Base-by-base conservation (phyloP, 1,140 invertebrate genomes). In the Bombus sibiricus region DNA sequence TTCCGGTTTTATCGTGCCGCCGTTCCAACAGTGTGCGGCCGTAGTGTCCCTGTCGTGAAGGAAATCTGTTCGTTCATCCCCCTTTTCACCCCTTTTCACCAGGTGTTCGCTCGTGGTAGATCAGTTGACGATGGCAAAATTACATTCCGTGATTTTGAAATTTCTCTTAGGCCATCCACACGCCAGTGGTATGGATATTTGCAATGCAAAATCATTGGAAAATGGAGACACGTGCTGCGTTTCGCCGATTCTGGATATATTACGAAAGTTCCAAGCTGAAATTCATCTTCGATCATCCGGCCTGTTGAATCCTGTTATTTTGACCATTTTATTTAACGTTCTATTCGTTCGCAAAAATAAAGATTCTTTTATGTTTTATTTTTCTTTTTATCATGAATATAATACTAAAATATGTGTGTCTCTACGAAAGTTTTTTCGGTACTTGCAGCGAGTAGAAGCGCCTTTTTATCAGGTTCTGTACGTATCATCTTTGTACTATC, bases 1-100 rank as follows among this genome's bases (percentile, higher is more conserved):
- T 86, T 86, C 74, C 83, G 81, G 83, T 83, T 86, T 86, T 86
- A 86, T 83, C 72, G 83, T 9, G 28, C 9, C 25, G 32, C 2
- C 34, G 59, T 37, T 59, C 25, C 47, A 28, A 1, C 83, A 37
- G 53, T n/a, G 69, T 73, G 69, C 57, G 82, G 43, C 71, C 47
- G 34, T 57, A 28, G 59, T 53, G 41, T 37, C 62, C 62, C 41
- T 28, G 43, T 5, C 43, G 59, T 6, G 57, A 78, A 84, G 82
- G 41, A 79, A 71, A 84, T 84, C 82, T 59, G 82, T 39, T 59
- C 43, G 22, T 32, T 32, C n/a, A 32, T 18, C 62, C 62, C 12
- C 32, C 64, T 8, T 32, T 66, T 66, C 13, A 1, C n/a, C 62
- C n/a, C 2, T n/a, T n/a, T 12, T n/a, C 69, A n/a, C 28, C 59